Evolutionary conservation across 2,888 invertebrate genomes (phyloP).

Genomic region (Eutolmus rufibarbis): DNA sequence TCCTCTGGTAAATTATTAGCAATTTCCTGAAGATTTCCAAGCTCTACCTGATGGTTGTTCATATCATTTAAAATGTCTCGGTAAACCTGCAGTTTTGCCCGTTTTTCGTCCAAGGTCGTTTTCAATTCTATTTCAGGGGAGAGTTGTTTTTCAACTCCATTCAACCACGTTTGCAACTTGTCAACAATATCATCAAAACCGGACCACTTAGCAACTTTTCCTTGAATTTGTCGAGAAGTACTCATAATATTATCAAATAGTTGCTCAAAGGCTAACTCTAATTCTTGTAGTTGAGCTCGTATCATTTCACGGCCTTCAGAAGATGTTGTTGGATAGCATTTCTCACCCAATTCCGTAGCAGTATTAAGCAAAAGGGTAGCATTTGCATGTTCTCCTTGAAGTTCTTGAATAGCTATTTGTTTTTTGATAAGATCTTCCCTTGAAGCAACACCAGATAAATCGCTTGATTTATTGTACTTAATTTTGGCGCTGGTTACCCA

Average conservation of each 20-base stretch:
- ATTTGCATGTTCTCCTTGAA: conserved; percentile 77
- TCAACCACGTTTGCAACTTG: conserved; percentile 80
- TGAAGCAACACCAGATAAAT: conserved; percentile 69
- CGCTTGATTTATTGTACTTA: conserved; percentile 73
- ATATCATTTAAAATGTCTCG: conserved; percentile 83
- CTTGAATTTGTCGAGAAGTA: conserved; percentile 81
- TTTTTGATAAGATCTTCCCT: conserved; percentile 75
- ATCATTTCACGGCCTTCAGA: conserved; percentile 86
- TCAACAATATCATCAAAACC: conserved; percentile 88
- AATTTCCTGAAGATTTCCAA: conserved; percentile 81
- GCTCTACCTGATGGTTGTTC: conserved; percentile 82
- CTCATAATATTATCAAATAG: conserved; percentile 81
- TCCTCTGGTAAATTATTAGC: conserved; percentile 81
- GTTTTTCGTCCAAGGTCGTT: conserved; percentile 89
- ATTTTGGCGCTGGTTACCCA: conserved; percentile 80
- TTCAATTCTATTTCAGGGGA: conserved; percentile 81
- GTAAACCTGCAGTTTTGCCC: conserved; percentile 84
- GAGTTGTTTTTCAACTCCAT: conserved; percentile 75
- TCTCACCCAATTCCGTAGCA: conserved; percentile 87
- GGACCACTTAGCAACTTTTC: conserved; percentile 85
- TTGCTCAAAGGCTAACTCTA: conserved; percentile 82
- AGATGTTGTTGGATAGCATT: conserved; percentile 84
- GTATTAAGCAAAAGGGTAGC: conserved; percentile 80
- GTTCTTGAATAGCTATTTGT: conserved; percentile 74
- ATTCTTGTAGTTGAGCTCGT: conserved; percentile 81